phyloP scores from a whole-genome alignment of 2,113 vertebrate species.

The Haliaeetus leucogaster region DNA sequence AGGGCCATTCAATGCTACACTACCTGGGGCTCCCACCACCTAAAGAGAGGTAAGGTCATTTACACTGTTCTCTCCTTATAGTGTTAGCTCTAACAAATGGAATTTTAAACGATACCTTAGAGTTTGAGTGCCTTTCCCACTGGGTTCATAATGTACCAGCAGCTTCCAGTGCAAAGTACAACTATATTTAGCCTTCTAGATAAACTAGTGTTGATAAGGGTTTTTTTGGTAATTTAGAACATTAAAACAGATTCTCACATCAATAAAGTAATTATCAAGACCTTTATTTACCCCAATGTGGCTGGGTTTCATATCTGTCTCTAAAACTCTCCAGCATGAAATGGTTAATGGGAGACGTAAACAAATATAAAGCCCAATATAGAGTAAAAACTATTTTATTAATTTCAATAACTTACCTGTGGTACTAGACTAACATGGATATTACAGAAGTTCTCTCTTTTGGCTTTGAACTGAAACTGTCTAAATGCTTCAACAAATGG shows the following conservation, averaged over 20 bases:
- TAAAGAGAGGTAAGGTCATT: not conserved
- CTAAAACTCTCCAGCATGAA: not conserved
- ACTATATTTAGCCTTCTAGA: not conserved
- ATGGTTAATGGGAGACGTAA: not conserved
- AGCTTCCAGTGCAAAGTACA: not conserved
- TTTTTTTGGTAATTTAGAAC: not conserved
- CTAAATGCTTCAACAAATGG: slow-evolving; percentile 82
- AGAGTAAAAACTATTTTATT: not conserved
- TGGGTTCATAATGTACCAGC: not conserved
- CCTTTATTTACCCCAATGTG: not conserved
- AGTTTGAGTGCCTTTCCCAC: not conserved
- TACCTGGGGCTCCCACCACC: not conserved
- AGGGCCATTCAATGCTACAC: not conserved
- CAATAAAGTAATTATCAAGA: not conserved
- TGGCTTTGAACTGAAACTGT: slow-evolving; percentile 83
- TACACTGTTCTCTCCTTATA: not conserved
- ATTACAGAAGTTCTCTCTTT: slow-evolving; percentile 80
- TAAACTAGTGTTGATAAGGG: not conserved
- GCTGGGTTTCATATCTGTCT: not conserved
- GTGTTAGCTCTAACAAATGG: not conserved
- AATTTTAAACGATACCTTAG: not conserved
- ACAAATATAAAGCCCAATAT: not conserved
- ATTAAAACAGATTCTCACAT: not conserved
- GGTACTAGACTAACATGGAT: slow-evolving; percentile 83
- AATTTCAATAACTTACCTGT: slow-evolving; percentile 63